Conservation (phyloP, 2,797 vertebrate species). For the Gallirallus australis region DNA sequence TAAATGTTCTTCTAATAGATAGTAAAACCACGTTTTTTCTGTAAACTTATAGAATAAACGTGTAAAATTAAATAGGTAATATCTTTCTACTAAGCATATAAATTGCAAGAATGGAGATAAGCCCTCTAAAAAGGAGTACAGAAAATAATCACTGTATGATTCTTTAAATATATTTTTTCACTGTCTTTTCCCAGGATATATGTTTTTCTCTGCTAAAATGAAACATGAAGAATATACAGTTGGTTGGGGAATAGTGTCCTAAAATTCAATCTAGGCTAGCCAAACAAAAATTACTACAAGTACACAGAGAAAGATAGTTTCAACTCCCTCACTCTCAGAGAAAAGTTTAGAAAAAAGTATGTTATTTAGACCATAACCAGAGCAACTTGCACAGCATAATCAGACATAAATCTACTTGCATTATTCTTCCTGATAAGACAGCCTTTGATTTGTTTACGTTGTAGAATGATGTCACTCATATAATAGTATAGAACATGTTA, state of each 20-base stretch:
- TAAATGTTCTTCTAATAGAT: background rate
- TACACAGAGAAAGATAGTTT: background rate
- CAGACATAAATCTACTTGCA: background rate
- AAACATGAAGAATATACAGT: background rate
- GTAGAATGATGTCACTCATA: background rate
- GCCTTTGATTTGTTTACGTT: background rate
- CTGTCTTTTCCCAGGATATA: background rate
- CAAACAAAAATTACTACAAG: background rate
- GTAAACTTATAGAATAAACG: background rate
- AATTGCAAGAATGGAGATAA: background rate
- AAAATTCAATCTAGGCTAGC: background rate
- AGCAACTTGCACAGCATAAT: background rate
- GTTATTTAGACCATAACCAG: background rate
- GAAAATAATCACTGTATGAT: background rate
- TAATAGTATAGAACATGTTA: background rate
- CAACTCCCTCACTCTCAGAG: background rate
- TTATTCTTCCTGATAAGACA: background rate
- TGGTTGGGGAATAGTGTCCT: background rate
- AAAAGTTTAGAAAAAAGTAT: background rate
- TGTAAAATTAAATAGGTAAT: background rate
- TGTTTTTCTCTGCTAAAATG: background rate
- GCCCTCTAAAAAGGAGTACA: background rate
- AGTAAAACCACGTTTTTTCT: background rate
- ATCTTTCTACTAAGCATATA: background rate
- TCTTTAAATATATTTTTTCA: background rate